Conservation (phyloP, 2,888 invertebrate genomes). For the Oeneis ivallda region DNA sequence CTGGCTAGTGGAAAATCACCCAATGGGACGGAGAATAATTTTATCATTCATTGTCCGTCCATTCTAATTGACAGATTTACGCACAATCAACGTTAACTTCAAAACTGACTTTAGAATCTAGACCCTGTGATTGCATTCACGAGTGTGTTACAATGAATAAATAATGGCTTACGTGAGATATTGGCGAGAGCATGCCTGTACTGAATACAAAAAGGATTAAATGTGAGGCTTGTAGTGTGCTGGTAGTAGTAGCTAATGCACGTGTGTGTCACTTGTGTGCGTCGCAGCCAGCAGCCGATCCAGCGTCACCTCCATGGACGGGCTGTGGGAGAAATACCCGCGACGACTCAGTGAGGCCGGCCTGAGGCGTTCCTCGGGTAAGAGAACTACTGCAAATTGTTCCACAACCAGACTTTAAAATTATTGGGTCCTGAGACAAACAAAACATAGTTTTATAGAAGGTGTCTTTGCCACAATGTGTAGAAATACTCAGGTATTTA, state of each 20-base stretch:
- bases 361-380: conserved; percentile 89
- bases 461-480: not conserved
- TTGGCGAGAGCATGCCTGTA: not conserved
- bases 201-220: not conserved
- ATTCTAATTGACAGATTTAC: no score
- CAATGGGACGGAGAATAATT: no score
- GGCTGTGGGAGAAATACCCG: conserved; percentile 87
- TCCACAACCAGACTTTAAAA: conserved; percentile 22
- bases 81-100: no score
- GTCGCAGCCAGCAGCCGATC: conserved; percentile 80
- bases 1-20: no score
- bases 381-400: conserved; percentile 43
- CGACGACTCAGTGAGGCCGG: conserved; percentile 89
- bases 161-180: not conserved
- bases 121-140: not conserved
- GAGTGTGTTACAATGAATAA: not conserved
- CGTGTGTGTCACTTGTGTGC: conserved; percentile 76
- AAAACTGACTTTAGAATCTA: no score
- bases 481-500: not conserved
- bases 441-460: not conserved
- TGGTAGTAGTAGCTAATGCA: conserved; percentile 72
- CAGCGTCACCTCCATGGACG: conserved; percentile 86
- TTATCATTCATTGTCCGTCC: no score
- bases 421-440: not conserved
- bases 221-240: conserved; percentile 48